phyloP scores from a whole-genome alignment of 1,140 invertebrate genomes.

The Drosophila varians region DNA sequence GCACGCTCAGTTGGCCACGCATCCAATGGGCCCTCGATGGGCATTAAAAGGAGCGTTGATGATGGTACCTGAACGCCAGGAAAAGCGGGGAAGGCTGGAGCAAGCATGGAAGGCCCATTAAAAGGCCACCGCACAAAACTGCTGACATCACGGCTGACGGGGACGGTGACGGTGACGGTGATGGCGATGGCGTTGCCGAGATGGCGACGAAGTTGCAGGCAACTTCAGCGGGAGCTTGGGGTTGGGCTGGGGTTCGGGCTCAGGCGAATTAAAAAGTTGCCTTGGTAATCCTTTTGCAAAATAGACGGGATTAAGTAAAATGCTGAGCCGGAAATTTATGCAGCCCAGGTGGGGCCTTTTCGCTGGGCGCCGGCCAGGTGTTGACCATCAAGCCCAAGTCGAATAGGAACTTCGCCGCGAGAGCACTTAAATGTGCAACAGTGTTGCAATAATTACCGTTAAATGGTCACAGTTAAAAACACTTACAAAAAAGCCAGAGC shows the following conservation, averaged over 20 bases:
- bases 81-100: not conserved
- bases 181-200: constrained; percentile 5
- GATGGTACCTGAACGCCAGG: constrained; percentile 4
- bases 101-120: constrained; percentile 46
- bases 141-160: constrained; percentile 68
- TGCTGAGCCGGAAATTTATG: constrained; percentile 76
- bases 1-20: constrained; percentile 71
- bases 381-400: constrained; percentile 35
- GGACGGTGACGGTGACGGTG: constrained; percentile 8
- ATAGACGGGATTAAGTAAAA: constrained; percentile 81
- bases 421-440: constrained; percentile 79
- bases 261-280: constrained; percentile 78
- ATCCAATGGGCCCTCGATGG: constrained; percentile 77
- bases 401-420: constrained; percentile 22
- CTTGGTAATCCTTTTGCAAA: constrained; percentile 81
- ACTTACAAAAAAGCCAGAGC: constrained; percentile 32
- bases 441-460: constrained; percentile 81
- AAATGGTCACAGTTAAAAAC: constrained; percentile 79
- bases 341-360: constrained; percentile 53
- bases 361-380: constrained; percentile 28
- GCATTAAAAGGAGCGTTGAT: constrained; percentile 50
- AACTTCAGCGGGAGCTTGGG: constrained; percentile 7
- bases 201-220: constrained; percentile 21
- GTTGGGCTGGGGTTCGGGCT: not conserved
- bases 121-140: constrained; percentile 74